Percentiles rank a stretch among this genome's conserved stretches.
Evolutionary conservation across 2,888 invertebrate species (phyloP).

Genomic region (Cephus runcator): DNA sequence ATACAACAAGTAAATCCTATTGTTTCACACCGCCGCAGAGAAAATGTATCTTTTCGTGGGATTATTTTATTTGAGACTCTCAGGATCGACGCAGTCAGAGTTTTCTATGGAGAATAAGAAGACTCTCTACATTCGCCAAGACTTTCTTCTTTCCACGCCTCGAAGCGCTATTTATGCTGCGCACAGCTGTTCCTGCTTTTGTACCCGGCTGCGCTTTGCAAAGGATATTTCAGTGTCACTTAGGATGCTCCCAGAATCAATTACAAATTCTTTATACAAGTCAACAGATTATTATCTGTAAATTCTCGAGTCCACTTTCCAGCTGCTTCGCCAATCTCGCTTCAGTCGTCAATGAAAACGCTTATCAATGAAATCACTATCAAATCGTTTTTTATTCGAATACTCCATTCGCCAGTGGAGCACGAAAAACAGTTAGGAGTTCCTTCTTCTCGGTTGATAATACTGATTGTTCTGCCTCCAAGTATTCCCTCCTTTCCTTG

Average conservation of each 20-base stretch:
- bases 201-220: not conserved
- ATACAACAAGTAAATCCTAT: too few species aligned
- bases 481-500: not conserved
- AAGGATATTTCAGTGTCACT: not conserved
- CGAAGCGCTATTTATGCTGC: not conserved
- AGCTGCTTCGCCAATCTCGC: not conserved
- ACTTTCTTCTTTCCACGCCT: not conserved
- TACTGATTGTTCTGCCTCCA: not conserved
- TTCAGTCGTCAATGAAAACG: not conserved
- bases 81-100: not conserved
- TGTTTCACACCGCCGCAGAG: too few species aligned
- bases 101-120: not conserved
- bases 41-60: not conserved
- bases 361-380: not conserved
- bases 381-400: not conserved
- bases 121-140: not conserved
- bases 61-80: not conserved
- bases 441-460: not conserved
- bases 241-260: not conserved
- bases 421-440: not conserved
- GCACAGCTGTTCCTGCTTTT: not conserved
- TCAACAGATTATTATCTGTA: not conserved
- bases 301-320: too few species aligned
- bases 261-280: not conserved
- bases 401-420: not conserved